Evolutionary conservation across 2,888 invertebrate species (phyloP).

Genomic region (Cryptosula pallasiana): DNA sequence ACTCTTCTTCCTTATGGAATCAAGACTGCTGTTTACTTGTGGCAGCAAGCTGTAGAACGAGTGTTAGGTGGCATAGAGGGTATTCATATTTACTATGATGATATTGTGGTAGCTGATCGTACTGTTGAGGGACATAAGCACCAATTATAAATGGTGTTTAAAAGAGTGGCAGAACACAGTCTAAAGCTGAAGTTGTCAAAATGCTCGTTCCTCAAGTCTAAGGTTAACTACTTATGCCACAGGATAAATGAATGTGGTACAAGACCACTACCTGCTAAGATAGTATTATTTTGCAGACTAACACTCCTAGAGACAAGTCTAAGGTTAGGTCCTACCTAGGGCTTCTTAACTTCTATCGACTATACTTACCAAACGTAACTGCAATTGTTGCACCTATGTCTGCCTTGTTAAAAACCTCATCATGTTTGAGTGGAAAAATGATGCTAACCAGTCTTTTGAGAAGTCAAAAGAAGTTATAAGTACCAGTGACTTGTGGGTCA

Average conservation of each 20-base stretch:
- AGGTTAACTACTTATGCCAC: background rate
- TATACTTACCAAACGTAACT: background rate
- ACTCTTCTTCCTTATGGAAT: background rate
- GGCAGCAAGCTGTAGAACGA: background rate
- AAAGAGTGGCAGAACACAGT: background rate
- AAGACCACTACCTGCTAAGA: background rate
- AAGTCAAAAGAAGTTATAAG: background rate
- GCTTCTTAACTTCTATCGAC: background rate
- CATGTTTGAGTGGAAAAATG: background rate
- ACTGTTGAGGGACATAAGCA: background rate
- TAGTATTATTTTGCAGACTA: background rate
- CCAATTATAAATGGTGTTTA: background rate
- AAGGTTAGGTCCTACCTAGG: background rate
- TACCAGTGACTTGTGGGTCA: background rate
- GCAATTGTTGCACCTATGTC: background rate
- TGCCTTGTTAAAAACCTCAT: background rate
- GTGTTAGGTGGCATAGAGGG: background rate
- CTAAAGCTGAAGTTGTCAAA: background rate
- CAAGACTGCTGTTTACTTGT: background rate
- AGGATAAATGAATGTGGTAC: background rate
- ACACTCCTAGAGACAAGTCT: background rate
- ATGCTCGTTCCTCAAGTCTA: background rate
- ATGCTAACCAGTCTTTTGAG: background rate
- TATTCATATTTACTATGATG: background rate
- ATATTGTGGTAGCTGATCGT: background rate